Evolutionary conservation across 2,888 invertebrate genomes (phyloP).

Genomic region (Lumbricus terrestris): DNA sequence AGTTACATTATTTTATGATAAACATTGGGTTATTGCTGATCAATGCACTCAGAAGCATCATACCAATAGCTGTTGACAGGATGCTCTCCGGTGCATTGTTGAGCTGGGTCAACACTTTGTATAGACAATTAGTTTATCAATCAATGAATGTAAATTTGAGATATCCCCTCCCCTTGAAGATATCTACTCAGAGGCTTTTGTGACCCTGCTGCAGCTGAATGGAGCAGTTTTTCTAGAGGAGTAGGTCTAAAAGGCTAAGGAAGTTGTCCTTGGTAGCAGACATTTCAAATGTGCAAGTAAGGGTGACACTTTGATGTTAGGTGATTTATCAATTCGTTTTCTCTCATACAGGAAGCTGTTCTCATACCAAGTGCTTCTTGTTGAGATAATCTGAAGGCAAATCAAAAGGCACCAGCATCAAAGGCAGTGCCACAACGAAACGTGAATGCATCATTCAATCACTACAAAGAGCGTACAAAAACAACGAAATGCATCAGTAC

Average conservation of each 20-base stretch:
- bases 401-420: neutral
- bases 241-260: too few species aligned
- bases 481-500: conserved; percentile 6
- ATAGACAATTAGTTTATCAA: too few species aligned
- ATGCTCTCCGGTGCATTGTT: neutral
- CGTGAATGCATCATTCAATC: conserved; percentile 5
- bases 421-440: neutral
- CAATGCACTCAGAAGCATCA: too few species aligned
- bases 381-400: neutral
- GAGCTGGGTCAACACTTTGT: neutral
- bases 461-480: neutral
- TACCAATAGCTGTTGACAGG: neutral
- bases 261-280: too few species aligned
- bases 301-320: neutral
- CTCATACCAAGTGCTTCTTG: neutral
- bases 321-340: neutral
- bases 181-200: too few species aligned
- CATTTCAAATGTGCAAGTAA: too few species aligned
- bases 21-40: neutral
- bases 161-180: too few species aligned
- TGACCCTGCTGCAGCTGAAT: too few species aligned
- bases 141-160: too few species aligned
- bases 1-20: neutral
- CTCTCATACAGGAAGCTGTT: neutral
- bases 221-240: too few species aligned